A percentile compares a stretch with the other conserved stretches of the same genome.
Conservation (phyloP, 2,888 invertebrate genomes). For the Hyposoter didymator region DNA sequence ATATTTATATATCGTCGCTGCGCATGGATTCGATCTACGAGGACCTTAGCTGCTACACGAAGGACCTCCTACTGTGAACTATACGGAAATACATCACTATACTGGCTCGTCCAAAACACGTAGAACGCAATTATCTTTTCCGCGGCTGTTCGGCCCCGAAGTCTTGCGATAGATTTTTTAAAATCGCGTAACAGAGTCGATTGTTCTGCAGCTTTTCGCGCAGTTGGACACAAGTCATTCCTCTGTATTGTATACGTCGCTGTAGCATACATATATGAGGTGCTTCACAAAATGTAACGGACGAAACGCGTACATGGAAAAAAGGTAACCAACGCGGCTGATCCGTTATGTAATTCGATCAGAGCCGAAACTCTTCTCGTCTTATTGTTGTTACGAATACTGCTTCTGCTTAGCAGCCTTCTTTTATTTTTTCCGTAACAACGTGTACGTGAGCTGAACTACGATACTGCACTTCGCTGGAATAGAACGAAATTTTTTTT, state of each 20-base stretch:
- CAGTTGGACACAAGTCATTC: no score
- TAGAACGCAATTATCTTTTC: not conserved
- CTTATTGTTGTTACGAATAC: not conserved
- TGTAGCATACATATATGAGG: no score
- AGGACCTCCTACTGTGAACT: not conserved
- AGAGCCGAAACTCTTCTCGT: not conserved
- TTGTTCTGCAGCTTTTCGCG: no score
- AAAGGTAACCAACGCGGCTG: not conserved
- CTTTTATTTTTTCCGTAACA: not conserved
- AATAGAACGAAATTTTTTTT: no score
- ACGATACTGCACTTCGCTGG: no score
- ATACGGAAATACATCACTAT: not conserved
- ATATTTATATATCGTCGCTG: not conserved
- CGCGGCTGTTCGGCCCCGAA: not conserved
- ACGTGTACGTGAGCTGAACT: not conserved
- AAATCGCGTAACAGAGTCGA: no score
- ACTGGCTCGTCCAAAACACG: not conserved
- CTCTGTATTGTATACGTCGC: no score
- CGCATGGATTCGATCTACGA: not conserved
- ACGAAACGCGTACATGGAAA: not conserved
- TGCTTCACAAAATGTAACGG: not conserved
- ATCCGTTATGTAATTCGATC: constrained; percentile 21
- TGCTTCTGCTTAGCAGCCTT: not conserved
- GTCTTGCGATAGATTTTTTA: no score
- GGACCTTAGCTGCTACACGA: not conserved